A percentile compares a stretch with the other conserved stretches of the same genome.
Evolutionary conservation across 2,797 vertebrate species (phyloP).

Genomic region (Anguilla megastoma): DNA sequence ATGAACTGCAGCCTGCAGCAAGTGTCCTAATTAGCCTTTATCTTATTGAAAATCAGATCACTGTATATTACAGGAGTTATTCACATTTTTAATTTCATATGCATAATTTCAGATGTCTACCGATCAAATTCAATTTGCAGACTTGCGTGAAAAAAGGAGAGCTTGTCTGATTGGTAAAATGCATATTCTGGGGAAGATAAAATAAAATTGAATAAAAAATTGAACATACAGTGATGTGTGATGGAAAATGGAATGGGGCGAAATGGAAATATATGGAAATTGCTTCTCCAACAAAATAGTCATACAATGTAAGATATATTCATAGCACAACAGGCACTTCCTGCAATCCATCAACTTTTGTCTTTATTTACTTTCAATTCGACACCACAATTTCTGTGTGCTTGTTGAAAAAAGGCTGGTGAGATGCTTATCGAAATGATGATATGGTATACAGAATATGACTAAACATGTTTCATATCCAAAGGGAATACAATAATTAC

Average conservation of each 20-base stretch:
- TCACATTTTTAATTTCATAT: neutral
- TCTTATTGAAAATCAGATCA: neutral
- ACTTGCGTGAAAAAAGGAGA: neutral
- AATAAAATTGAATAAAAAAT: neutral
- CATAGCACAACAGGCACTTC: neutral
- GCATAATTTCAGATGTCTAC: neutral
- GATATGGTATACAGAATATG: neutral
- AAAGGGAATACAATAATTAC: neutral
- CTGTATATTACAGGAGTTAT: neutral
- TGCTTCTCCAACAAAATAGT: neutral
- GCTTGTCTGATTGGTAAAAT: neutral
- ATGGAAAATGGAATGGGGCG: neutral
- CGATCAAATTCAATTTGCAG: neutral
- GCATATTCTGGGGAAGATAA: neutral
- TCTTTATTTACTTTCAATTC: neutral
- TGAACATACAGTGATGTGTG: neutral
- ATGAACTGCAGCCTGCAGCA: neutral
- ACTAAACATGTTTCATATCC: neutral
- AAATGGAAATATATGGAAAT: constrained; percentile 19
- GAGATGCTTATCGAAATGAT: neutral
- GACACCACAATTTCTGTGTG: neutral
- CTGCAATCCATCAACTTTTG: neutral
- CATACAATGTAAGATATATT: neutral
- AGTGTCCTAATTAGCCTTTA: neutral
- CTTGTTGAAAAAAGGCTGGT: neutral